phyloP scores from a whole-genome alignment of 2,888 invertebrate genomes.

The Beris morrisii region DNA sequence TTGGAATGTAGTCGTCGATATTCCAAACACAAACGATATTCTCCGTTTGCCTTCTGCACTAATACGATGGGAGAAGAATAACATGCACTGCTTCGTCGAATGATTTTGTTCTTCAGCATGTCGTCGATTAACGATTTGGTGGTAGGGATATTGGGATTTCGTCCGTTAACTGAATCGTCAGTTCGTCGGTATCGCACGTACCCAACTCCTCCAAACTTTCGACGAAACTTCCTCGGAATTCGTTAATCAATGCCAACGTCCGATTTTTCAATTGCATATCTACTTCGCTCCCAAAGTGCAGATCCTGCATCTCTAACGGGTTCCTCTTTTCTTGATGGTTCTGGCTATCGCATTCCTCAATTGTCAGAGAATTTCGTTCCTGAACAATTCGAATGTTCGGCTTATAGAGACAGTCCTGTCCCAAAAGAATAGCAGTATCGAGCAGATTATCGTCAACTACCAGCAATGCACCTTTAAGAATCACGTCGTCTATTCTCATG shows the following conservation, averaged over 20 bases:
- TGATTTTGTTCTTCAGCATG: constrained; percentile 32
- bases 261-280: too few species aligned
- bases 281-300: too few species aligned
- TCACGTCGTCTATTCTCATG: too few species aligned
- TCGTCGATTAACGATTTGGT: constrained; percentile 27
- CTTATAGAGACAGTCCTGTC: constrained; percentile 1
- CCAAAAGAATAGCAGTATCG: neutral
- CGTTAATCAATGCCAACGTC: neutral
- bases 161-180: constrained; percentile 2
- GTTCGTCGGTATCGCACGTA: neutral
- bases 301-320: too few species aligned
- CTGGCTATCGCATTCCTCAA: neutral
- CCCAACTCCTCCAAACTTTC: constrained; percentile 6
- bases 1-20: too few species aligned
- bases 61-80: neutral
- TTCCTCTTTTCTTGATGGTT: too few species aligned
- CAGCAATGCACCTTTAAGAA: neutral
- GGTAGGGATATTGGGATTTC: neutral
- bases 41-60: too few species aligned
- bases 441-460: constrained; percentile 3
- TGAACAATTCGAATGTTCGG: neutral
- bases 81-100: constrained; percentile 24
- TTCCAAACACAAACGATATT: too few species aligned
- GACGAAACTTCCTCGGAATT: neutral
- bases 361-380: neutral